These are phyloP conservation scores for Mastacembelus armatus DNA, from an alignment of 2,797 vertebrate species.

Conservation along the genomic window DNA sequence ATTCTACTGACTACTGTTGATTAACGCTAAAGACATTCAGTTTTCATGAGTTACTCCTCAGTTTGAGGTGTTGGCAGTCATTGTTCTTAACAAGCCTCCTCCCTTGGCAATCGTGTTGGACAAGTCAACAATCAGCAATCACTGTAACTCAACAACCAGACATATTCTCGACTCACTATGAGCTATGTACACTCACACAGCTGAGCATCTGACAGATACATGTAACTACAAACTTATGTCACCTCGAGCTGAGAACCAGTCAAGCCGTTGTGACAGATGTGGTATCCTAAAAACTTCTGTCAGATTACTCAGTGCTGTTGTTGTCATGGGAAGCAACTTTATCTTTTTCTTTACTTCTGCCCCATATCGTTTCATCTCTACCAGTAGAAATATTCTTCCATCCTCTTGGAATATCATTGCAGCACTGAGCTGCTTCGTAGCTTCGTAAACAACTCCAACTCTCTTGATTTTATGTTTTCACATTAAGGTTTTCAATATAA, in stretches of 20 bases:
- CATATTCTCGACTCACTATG: background rate
- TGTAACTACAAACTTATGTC: constrained; percentile 5
- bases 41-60: background rate
- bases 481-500: background rate
- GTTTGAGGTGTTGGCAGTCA: background rate
- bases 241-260: constrained; percentile 7
- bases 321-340: background rate
- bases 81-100: background rate
- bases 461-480: background rate
- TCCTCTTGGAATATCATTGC: constrained; percentile 41
- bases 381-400: constrained; percentile 6
- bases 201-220: background rate
- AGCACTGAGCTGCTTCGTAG: constrained; percentile 44
- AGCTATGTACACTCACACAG: background rate
- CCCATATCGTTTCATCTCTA: constrained; percentile 2
- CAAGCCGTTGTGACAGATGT: background rate
- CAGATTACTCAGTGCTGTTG: background rate
- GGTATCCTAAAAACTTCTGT: constrained; percentile 2
- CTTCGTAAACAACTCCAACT: constrained; percentile 6
- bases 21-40: no score
- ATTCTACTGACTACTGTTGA: no score
- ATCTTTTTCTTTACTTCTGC: background rate
- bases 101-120: background rate
- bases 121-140: background rate
- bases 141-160: constrained; percentile 5